These are phyloP conservation scores for Plecturocebus donacophilus DNA, from an alignment of 2,113 vertebrate species.

Conservation along the genomic window DNA sequence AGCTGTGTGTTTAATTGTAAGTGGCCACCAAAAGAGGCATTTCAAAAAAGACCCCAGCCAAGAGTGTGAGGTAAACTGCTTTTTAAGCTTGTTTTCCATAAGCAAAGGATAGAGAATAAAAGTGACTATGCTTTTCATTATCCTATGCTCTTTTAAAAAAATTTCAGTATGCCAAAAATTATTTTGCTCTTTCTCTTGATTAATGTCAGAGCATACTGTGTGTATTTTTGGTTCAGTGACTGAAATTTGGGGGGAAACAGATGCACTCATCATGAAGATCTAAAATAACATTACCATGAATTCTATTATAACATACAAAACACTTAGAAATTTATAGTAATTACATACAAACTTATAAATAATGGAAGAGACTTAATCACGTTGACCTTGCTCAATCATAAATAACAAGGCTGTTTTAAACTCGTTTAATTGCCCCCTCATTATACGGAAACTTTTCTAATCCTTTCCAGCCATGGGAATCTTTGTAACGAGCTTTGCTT, in stretches of 20 bases:
- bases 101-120: constrained; percentile 46
- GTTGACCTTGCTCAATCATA: constrained; percentile 75
- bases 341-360: constrained; percentile 73
- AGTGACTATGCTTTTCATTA: constrained; percentile 47
- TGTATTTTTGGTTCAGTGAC: constrained; percentile 69
- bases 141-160: neutral
- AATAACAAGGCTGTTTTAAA: constrained; percentile 50
- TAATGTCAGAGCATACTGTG: constrained; percentile 63
- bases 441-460: constrained; percentile 54
- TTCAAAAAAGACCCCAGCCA: constrained; percentile 67
- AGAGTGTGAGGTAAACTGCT: constrained; percentile 55
- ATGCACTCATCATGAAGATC: constrained; percentile 25
- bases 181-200: constrained; percentile 67
- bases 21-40: constrained; percentile 62
- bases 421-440: constrained; percentile 64
- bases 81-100: constrained; percentile 67
- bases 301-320: constrained; percentile 62
- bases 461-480: neutral
- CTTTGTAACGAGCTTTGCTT: neutral
- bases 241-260: constrained; percentile 57
- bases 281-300: constrained; percentile 65
- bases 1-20: constrained; percentile 80
- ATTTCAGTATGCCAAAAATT: constrained; percentile 29
- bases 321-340: constrained; percentile 64
- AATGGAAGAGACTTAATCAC: constrained; percentile 77